Evolutionary conservation across 2,797 vertebrate genomes (phyloP), one percentile per base, ranked within the genome.

Genomic region (Pangasius sanitwongsei): DNA sequence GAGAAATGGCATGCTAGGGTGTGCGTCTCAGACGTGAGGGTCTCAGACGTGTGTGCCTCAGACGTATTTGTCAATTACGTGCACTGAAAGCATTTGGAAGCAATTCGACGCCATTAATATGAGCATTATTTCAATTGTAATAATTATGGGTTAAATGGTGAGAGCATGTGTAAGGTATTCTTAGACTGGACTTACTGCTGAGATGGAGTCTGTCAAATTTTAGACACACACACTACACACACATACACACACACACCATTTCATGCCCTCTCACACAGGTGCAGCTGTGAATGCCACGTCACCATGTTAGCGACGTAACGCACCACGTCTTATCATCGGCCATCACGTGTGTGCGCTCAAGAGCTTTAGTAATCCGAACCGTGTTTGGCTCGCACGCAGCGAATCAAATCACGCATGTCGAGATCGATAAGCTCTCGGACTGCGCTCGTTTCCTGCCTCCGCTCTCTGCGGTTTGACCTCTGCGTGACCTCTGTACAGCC

Each of bases 61-160:
- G 69, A 88, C 65, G 83, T 93, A 94, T 95, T 95, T 94, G 92
- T 93, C 91, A 93, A 92, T 89, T 91, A 92, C 88, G 75, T 94
- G 93, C 93, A 92, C 82, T 88, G 92, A 92, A 92, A 87, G 89
- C 96, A 96, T 96, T 95, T 96, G 96, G 96, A 96, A 96, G 94
- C 95, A 95, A 96, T 96, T 95, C 95, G 93, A 93, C 93, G 95
- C 94, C 95, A 95, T 96, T 96, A 96, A 96, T 95, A 96, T 95
- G 95, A 95, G 94, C 95, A 96, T 96, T 95, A 96, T 96, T 95
- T 96, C 95, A 96, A 96, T 96, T 96, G 95, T 95, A 41, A 95
- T 94, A 96, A 96, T 96, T 96, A 96, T 91, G 95, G 96, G 95
- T 96, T 96, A 96, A 96, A 96, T 94, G 95, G 93, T 92, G 94